Evolutionary conservation across 2,797 vertebrate genomes (phyloP), one percentile per base, ranked within the genome.

Genomic region (Phaenicophaeus curvirostris): DNA sequence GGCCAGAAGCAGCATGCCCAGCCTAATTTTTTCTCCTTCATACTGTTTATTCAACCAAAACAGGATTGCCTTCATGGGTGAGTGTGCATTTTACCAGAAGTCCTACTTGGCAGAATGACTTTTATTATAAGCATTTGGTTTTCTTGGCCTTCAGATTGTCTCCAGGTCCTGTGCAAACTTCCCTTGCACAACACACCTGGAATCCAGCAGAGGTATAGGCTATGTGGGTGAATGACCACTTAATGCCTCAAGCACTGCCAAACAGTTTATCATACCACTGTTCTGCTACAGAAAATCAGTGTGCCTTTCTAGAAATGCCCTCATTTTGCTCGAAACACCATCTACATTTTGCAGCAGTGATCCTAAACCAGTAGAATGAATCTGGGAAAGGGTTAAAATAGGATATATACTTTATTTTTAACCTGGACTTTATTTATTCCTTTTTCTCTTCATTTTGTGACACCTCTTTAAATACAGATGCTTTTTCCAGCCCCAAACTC

Each of bases 21-120:
- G 66, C 51, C 89, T 68, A 7, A 14, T 93, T 81, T 87, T 46
- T 91, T 42, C 54, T 87, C 69, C 41, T 33, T 55, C 1, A 1
- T 27, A 41, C 48, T 90, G 85, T 92, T 93, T 78, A 87, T 91
- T 93, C 93, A 94, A 72, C 81, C 68, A 82, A 87, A 39, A 86
- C 9, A 92, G n/a, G 46, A 85, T 37, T 83, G 89, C 59, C 55
- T 92, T 93, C 83, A 81, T 67, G 94, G 79, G 69, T 89, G 82
- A 94, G 27, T 8, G 44, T 76, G 73, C 53, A 57, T 68, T 93
- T 93, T 62, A 91, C 91, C 91, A 84, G 53, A 84, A 88, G 87
- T 31, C 66, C 85, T 91, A 41, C 89, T 90, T 93, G 87, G 85
- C 59, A 86, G 50, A 81, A 86, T 21, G 7, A 55, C 31, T 90